A percentile compares a stretch with the other conserved stretches of the same genome.
Conservation (phyloP, 2,888 invertebrate genomes). For the Hofmannophila pseudospretella region DNA sequence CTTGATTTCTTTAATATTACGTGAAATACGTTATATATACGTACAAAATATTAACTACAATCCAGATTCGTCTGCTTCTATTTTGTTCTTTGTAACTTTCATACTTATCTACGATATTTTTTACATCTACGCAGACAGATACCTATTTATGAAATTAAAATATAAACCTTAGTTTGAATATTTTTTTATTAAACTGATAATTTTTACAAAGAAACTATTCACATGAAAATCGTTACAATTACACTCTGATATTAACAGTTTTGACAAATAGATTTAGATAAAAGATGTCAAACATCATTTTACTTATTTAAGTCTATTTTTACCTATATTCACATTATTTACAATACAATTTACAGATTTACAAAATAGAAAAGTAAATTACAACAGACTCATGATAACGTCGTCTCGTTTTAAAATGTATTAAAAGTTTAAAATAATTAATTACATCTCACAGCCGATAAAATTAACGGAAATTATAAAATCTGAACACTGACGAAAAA, state of each 20-base stretch:
- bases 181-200: slow-evolving; percentile 66
- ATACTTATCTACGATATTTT: too few relatives aligned
- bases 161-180: too few relatives aligned
- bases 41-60: too few relatives aligned
- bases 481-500: too few relatives aligned
- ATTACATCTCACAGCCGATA: slow-evolving; percentile 41
- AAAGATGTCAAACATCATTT: slow-evolving; percentile 67
- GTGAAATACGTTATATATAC: too few relatives aligned
- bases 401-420: too few relatives aligned
- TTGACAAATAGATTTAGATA: slow-evolving; percentile 63
- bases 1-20: too few relatives aligned
- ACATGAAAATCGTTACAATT: slow-evolving; percentile 66
- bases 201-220: slow-evolving; percentile 69
- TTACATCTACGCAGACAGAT: too few relatives aligned
- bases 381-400: slow-evolving; percentile 35
- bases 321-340: slow-evolving; percentile 27
- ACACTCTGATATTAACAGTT: slow-evolving; percentile 64
- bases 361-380: slow-evolving; percentile 40
- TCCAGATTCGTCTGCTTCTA: too few relatives aligned
- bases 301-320: slow-evolving; percentile 18
- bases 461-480: too few relatives aligned
- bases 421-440: slow-evolving; percentile 4
- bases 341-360: slow-evolving; percentile 45
- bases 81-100: too few relatives aligned
- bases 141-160: too few relatives aligned